Conservation (phyloP, 1,140 invertebrate species). For the Theocolax elegans region DNA sequence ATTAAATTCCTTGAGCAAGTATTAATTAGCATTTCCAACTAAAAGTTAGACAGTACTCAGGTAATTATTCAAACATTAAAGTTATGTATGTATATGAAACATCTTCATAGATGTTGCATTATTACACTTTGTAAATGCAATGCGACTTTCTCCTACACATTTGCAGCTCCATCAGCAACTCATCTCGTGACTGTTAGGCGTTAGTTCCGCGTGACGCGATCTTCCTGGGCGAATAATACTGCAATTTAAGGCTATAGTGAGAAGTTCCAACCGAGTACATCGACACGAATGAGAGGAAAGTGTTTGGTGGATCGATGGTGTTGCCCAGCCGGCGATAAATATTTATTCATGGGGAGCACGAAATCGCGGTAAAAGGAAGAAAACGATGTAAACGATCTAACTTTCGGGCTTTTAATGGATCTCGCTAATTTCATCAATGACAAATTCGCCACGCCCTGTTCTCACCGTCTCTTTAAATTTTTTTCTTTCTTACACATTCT, state of each 20-base stretch:
- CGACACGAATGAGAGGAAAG: constrained; percentile 3
- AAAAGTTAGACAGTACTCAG: too few relatives aligned
- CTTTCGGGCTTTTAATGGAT: constrained; percentile 7
- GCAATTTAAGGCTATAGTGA: constrained; percentile 11
- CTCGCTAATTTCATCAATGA: constrained; percentile 34
- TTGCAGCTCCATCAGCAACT: constrained; percentile 36
- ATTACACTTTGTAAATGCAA: constrained; percentile 11
- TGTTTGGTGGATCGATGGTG: neutral
- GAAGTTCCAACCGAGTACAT: neutral
- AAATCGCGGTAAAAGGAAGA: neutral
- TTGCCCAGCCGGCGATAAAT: neutral
- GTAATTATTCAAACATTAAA: too few relatives aligned
- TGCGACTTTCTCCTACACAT: neutral
- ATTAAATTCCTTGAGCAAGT: too few relatives aligned
- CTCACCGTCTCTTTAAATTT: constrained; percentile 16
- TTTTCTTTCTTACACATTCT: too few relatives aligned
- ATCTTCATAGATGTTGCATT: neutral
- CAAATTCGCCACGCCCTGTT: neutral
- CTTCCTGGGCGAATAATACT: constrained; percentile 31
- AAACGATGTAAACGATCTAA: neutral
- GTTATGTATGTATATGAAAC: too few relatives aligned
- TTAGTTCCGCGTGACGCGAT: constrained; percentile 20
- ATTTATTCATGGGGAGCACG: constrained; percentile 19
- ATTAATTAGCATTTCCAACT: too few relatives aligned
- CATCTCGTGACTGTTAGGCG: constrained; percentile 43